Conservation (phyloP, 92 coral and sea anemone species). For the Diadumene lineata region DNA sequence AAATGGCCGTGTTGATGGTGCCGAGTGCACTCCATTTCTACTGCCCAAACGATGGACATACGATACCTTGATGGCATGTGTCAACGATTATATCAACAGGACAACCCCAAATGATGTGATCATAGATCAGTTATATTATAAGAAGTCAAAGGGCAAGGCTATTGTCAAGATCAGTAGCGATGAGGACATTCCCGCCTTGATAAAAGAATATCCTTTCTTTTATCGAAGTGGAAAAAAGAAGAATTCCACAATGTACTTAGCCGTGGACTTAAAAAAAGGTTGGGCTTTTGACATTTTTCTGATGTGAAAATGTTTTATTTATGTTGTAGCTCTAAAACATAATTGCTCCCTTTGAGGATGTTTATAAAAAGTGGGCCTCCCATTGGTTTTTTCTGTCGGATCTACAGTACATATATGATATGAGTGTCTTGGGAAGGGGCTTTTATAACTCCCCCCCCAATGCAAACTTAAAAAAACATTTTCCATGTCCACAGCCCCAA, state of each 20-base stretch:
- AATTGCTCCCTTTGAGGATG: too few species aligned
- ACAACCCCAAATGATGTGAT: not conserved
- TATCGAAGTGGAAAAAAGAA: conserved; percentile 25
- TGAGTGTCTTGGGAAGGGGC: too few species aligned
- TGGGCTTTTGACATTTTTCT: too few species aligned
- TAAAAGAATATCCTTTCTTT: conserved; percentile 45
- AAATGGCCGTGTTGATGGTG: conserved; percentile 45
- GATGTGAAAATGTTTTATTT: too few species aligned
- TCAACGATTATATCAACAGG: conserved; percentile 36
- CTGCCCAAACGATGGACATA: conserved; percentile 47
- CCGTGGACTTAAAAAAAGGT: conserved; percentile 28
- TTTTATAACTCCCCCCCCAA: too few species aligned
- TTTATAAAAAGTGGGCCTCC: too few species aligned
- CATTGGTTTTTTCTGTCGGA: too few species aligned
- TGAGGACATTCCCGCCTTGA: conserved; percentile 31
- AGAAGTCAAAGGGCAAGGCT: conserved; percentile 10
- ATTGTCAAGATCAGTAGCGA: conserved; percentile 10
- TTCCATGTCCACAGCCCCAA: too few species aligned
- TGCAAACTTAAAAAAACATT: too few species aligned
- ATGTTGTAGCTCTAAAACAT: too few species aligned
- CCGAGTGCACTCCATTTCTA: conserved; percentile 44
- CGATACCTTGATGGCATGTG: conserved; percentile 29
- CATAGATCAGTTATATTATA: not conserved
- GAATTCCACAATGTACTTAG: conserved; percentile 33
- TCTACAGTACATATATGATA: too few species aligned